Percentiles rank a stretch among this genome's conserved stretches.
These are phyloP conservation scores for Alouatta palliata DNA, from an alignment of 2,113 vertebrate genomes.

Conservation along the genomic window DNA sequence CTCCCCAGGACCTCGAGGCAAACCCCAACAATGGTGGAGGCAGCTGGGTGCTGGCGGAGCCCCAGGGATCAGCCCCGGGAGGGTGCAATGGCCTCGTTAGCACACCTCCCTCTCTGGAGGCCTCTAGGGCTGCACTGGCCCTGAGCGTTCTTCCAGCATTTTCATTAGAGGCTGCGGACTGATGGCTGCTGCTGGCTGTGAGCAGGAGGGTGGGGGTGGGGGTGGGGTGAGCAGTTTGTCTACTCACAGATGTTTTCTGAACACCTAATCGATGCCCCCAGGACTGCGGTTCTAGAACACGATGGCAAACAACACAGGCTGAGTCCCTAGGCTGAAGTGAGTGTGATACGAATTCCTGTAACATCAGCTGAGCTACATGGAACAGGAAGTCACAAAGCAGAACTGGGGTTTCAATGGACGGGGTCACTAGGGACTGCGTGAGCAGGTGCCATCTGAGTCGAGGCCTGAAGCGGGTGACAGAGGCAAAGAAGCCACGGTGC, in stretches of 20 bases:
- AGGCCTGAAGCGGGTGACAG: not conserved
- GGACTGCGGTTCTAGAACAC: not conserved
- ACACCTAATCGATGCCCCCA: not conserved
- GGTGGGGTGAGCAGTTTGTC: not conserved
- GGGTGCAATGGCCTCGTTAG: not conserved
- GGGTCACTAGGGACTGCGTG: not conserved
- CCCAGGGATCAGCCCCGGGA: not conserved
- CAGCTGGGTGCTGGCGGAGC: not conserved
- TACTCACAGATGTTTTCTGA: rapidly evolving
- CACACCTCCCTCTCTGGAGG: too few species aligned
- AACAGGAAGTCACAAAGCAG: not conserved
- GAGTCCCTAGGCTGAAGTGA: not conserved
- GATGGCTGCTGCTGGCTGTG: not conserved
- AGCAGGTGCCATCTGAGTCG: not conserved
- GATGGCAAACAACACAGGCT: not conserved
- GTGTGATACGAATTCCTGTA: rapidly evolving
- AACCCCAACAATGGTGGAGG: not conserved
- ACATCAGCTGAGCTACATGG: not conserved
- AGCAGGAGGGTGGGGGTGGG: not conserved
- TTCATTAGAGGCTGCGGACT: not conserved
- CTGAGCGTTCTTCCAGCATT: too few species aligned
- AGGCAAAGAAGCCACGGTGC: not conserved
- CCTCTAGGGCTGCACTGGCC: not conserved
- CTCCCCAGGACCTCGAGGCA: not conserved
- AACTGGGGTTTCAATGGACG: rapidly evolving